Conservation (phyloP, 2,113 vertebrate species). For the Balaenoptera acutorostrata region DNA sequence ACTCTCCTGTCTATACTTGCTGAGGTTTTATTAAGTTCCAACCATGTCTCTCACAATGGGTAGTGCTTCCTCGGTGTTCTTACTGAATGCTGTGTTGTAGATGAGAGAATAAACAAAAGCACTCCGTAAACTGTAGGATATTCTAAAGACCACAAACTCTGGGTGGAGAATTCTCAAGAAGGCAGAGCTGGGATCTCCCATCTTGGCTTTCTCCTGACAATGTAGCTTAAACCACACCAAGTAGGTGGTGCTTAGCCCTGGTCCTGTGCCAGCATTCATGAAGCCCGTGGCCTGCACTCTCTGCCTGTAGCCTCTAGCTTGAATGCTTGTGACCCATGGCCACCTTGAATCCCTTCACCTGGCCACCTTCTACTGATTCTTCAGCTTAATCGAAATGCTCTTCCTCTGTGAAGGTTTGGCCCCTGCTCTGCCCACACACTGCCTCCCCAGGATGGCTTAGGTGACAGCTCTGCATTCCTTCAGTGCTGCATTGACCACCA, state of each 20-base stretch:
- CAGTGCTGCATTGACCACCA: too few species aligned
- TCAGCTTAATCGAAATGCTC: background rate
- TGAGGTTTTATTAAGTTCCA: background rate
- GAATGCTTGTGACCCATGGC: background rate
- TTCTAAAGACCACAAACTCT: background rate
- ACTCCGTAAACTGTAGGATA: background rate
- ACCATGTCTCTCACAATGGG: fast-evolving
- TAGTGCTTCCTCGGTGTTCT: background rate
- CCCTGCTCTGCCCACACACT: background rate
- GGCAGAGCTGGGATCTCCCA: background rate
- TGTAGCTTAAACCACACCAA: background rate
- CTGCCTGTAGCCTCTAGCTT: background rate
- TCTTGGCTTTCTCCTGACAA: background rate
- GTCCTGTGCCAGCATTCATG: fast-evolving
- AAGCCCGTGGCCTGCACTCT: background rate
- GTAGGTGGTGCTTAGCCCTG: too few species aligned
- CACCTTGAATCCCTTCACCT: background rate
- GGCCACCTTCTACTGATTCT: background rate
- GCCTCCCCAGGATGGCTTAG: background rate
- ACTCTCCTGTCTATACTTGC: background rate
- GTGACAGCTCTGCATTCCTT: fast-evolving
- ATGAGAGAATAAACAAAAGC: background rate
- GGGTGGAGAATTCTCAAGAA: background rate
- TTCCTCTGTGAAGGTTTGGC: background rate
- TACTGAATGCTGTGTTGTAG: background rate